Conservation (phyloP, 2,888 invertebrate genomes). For the Dinocampus coccinellae region DNA sequence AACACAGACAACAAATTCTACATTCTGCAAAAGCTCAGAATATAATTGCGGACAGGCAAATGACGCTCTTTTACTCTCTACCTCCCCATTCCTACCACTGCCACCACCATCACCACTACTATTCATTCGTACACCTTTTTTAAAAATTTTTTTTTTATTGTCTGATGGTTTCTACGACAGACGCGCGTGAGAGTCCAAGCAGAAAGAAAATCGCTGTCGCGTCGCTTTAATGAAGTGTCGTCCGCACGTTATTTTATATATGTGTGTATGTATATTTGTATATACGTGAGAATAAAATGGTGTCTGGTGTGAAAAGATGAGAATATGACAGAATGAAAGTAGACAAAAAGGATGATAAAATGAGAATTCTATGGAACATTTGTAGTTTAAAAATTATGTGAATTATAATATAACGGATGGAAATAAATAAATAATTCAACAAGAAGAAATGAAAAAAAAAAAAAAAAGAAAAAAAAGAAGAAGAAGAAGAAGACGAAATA, state of each 20-base stretch:
- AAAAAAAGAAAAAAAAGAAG: no score
- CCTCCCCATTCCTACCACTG: slow-evolving; percentile 14
- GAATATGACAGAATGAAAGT: background rate
- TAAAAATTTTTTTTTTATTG: background rate
- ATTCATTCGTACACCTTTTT: slow-evolving; percentile 12
- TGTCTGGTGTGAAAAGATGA: background rate
- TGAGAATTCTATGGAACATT: background rate
- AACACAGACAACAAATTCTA: background rate
- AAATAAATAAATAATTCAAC: no score
- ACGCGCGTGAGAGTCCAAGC: slow-evolving; percentile 33
- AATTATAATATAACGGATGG: no score
- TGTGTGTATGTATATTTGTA: no score
- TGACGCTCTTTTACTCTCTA: slow-evolving; percentile 18
- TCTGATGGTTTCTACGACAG: slow-evolving; percentile 6
- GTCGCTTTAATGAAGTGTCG: slow-evolving; percentile 47
- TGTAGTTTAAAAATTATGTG: slow-evolving; percentile 18
- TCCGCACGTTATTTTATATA: slow-evolving; percentile 39
- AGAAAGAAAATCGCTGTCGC: slow-evolving; percentile 35
- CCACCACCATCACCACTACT: slow-evolving; percentile 6
- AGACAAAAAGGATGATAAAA: slow-evolving; percentile 13
- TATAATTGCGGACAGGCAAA: slow-evolving; percentile 36
- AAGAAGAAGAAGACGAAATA: no score
- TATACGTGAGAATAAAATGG: slow-evolving; percentile 18
- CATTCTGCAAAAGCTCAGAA: slow-evolving; percentile 15
- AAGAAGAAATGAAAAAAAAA: no score